Conservation (phyloP, 2,888 invertebrate species). For the Cremastinae sp. region DNA sequence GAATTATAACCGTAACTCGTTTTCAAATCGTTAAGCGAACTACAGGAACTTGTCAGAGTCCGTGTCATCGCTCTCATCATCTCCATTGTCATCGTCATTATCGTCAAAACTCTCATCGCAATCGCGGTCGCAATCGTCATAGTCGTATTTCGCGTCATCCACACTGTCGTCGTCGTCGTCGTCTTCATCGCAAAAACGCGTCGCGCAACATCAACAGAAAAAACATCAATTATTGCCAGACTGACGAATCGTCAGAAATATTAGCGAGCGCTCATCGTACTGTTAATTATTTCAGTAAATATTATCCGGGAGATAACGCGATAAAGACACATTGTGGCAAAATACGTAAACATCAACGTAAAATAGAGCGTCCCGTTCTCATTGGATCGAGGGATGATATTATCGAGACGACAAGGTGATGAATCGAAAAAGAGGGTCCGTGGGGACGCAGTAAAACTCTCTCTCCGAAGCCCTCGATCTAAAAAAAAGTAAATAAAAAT, state of each 20-base stretch:
- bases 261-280: conserved; percentile 20
- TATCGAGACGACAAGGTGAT: conserved; percentile 49
- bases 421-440: conserved; percentile 32
- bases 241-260: conserved; percentile 18
- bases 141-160: conserved; percentile 39
- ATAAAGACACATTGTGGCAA: neutral
- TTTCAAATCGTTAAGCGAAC: conserved; percentile 76
- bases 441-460: conserved; percentile 33
- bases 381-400: conserved; percentile 31
- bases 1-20: conserved; percentile 77
- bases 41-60: conserved; percentile 73
- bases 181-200: conserved; percentile 51
- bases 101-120: conserved; percentile 61
- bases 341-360: conserved; percentile 33
- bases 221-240: conserved; percentile 9
- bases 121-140: conserved; percentile 48
- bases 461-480: conserved; percentile 30
- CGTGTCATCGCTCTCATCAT: conserved; percentile 72
- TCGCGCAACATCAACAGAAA: conserved; percentile 33
- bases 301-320: conserved; percentile 34
- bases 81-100: conserved; percentile 64
- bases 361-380: conserved; percentile 43
- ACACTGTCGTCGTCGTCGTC: conserved; percentile 47
- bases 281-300: conserved; percentile 46
- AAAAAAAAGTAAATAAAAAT: conserved; percentile 1